Conservation (phyloP, 2,888 invertebrate species). For the Epinotia bilunana region DNA sequence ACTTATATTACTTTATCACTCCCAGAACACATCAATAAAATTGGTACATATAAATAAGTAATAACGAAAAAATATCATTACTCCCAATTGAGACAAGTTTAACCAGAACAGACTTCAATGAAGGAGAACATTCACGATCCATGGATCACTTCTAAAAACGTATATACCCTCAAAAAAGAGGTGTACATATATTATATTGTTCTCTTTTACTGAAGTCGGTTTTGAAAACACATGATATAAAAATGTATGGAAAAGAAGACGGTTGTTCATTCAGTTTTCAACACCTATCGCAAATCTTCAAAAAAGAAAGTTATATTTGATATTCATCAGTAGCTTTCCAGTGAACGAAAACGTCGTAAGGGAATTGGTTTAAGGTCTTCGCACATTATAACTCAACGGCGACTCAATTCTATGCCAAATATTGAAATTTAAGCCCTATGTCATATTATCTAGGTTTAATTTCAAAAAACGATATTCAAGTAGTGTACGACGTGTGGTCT, state of each 20-base stretch:
- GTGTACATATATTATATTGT: no score
- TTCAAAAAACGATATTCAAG: no score
- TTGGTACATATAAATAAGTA: conserved; percentile 4
- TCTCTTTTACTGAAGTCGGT: neutral
- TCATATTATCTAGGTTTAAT: no score
- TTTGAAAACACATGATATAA: neutral
- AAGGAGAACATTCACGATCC: neutral
- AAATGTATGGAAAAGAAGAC: neutral
- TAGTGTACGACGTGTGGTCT: no score
- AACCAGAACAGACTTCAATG: neutral
- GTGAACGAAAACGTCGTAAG: no score
- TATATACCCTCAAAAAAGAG: no score
- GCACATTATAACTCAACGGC: no score
- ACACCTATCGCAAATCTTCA: neutral
- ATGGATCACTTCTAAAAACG: neutral
- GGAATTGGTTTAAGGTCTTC: no score
- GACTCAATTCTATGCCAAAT: no score
- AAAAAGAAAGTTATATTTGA: no score
- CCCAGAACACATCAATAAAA: conserved; percentile 22
- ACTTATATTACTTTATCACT: conserved; percentile 4
- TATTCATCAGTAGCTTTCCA: no score
- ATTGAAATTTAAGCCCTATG: no score
- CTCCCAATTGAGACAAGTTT: neutral
- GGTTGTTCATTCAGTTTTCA: neutral
- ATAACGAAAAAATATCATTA: neutral